These are phyloP conservation scores for Argyrosomus regius DNA, from an alignment of 2,797 vertebrate genomes.

Conservation along the genomic window DNA sequence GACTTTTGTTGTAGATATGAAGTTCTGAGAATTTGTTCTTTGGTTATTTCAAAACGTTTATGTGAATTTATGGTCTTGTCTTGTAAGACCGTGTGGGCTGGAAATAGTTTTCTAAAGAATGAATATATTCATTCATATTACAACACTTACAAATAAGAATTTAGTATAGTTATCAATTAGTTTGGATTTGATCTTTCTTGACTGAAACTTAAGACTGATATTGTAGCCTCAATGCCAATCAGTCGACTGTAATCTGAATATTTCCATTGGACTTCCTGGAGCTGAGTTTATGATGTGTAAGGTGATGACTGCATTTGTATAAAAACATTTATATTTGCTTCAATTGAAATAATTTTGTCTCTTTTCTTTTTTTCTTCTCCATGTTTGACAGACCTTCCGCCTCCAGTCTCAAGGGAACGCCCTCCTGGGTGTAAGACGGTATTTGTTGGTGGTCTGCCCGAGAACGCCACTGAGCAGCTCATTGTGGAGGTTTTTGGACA, in stretches of 20 bases:
- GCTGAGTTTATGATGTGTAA: background rate
- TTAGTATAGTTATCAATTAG: background rate
- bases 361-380: constrained; percentile 14
- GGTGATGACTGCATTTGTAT: background rate
- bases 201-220: background rate
- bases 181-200: background rate
- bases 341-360: constrained; percentile 20
- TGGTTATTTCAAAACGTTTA: background rate
- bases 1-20: background rate
- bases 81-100: background rate
- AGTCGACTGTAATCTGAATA: background rate
- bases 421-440: constrained; percentile 92
- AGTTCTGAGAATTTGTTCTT: background rate
- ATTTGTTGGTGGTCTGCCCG: constrained; percentile 91
- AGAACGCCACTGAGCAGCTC: constrained; percentile 89
- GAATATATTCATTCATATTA: background rate
- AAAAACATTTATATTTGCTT: background rate
- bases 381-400: constrained; percentile 77
- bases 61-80: background rate
- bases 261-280: background rate
- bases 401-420: constrained; percentile 89
- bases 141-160: background rate
- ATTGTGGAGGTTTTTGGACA: constrained; percentile 92
- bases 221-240: background rate
- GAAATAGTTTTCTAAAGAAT: background rate